phyloP scores from a whole-genome alignment of 1,140 invertebrate genomes.

The Eupeodes corollae region DNA sequence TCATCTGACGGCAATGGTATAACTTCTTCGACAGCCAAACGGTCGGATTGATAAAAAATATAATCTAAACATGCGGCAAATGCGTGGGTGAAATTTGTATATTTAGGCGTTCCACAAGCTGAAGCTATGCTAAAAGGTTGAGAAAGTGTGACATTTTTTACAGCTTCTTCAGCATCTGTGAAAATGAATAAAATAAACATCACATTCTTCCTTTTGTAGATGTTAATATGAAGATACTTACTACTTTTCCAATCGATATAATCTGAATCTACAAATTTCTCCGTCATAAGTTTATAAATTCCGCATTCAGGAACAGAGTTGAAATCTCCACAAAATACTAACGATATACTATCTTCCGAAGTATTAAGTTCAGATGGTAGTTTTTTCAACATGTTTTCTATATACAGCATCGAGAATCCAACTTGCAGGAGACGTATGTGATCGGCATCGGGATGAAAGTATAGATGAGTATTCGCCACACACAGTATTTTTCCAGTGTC shows the following conservation, averaged over 20 bases:
- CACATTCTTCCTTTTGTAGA: background rate
- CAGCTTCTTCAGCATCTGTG: constrained; percentile 52
- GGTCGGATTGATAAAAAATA: constrained; percentile 67
- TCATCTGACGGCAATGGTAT: constrained; percentile 68
- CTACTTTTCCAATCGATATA: constrained; percentile 65
- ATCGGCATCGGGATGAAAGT: constrained; percentile 79
- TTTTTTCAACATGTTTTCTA: constrained; percentile 42
- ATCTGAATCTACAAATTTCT: constrained; percentile 47
- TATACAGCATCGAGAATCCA: constrained; percentile 48
- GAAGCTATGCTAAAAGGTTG: constrained; percentile 54
- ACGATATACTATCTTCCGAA: constrained; percentile 41
- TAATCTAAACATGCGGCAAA: constrained; percentile 88
- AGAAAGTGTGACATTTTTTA: constrained; percentile 47
- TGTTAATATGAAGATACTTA: constrained; percentile 40
- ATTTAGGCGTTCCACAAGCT: constrained; percentile 63
- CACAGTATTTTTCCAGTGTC: constrained; percentile 51
- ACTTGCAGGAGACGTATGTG: constrained; percentile 74
- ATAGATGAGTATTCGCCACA: constrained; percentile 83
- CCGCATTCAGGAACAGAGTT: constrained; percentile 75
- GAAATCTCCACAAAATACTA: constrained; percentile 76
- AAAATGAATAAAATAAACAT: constrained; percentile 11
- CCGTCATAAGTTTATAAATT: constrained; percentile 62
- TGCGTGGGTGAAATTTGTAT: constrained; percentile 73
- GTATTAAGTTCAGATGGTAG: constrained; percentile 38
- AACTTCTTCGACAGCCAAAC: constrained; percentile 53